Percentiles rank a stretch among this genome's conserved stretches.
phyloP scores from a whole-genome alignment of 1,140 invertebrate genomes.

The Lethocerus indicus region DNA sequence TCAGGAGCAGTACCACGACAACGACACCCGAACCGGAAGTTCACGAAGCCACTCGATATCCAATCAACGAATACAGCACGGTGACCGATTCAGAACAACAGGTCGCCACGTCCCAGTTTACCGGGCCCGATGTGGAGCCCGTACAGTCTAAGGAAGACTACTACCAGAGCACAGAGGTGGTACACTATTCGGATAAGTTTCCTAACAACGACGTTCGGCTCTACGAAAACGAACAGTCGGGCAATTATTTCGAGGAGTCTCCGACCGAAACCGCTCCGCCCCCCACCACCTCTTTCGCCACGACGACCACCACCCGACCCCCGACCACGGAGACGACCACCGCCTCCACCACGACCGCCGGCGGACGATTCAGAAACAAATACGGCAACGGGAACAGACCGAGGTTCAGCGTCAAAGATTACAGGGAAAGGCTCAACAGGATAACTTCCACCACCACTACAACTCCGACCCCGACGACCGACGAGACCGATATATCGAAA shows the following conservation, averaged over 20 bases:
- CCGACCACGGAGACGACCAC: conserved; percentile 11
- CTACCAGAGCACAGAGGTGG: background rate
- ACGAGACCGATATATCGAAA: conserved; percentile 3
- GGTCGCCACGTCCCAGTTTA: background rate
- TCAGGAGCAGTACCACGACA: conserved; percentile 4
- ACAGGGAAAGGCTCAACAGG: conserved; percentile 27
- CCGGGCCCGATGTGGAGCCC: too few species aligned
- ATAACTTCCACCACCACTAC: conserved; percentile 18
- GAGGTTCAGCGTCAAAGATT: conserved; percentile 25
- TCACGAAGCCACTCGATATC: conserved; percentile 1
- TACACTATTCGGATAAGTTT: background rate
- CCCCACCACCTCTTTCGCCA: conserved; percentile 2
- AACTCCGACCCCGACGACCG: background rate
- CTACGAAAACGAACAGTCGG: background rate
- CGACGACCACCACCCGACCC: conserved; percentile 8
- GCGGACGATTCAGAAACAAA: conserved; percentile 5
- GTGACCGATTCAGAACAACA: conserved; percentile 1
- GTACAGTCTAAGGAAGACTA: background rate
- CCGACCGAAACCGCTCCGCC: background rate
- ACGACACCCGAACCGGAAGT: conserved; percentile 9
- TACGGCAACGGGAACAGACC: conserved; percentile 19
- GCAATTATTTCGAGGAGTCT: background rate
- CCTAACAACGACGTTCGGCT: background rate
- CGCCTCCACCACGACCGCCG: conserved; percentile 3
- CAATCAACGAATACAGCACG: conserved; percentile 2